Conservation (phyloP, 2,797 vertebrate species). For the Eulemur mongoz region DNA sequence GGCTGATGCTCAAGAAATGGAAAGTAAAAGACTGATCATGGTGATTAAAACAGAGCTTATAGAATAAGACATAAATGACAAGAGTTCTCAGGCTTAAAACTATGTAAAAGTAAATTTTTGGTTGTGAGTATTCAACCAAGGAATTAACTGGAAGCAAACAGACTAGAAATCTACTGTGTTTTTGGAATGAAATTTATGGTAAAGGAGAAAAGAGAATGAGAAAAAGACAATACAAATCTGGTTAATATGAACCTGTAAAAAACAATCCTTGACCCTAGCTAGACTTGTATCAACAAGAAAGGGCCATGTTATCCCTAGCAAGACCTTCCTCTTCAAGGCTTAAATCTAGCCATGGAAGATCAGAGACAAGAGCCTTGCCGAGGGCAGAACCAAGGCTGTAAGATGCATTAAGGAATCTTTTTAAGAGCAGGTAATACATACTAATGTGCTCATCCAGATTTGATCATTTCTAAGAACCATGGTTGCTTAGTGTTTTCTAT, state of each 20-base stretch:
- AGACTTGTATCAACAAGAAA: background rate
- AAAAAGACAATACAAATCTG: background rate
- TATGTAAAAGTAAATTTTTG: background rate
- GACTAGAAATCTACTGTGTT: background rate
- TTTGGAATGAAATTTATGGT: background rate
- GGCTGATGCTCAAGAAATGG: background rate
- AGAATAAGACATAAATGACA: background rate
- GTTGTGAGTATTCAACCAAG: background rate
- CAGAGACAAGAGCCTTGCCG: background rate
- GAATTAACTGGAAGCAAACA: background rate
- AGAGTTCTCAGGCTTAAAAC: background rate
- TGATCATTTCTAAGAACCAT: background rate
- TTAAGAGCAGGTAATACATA: background rate
- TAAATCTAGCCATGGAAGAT: background rate
- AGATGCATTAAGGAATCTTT: background rate
- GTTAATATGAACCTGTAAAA: background rate
- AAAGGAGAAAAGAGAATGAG: background rate
- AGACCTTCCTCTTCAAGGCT: background rate
- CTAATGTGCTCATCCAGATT: background rate
- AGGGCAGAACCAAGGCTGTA: background rate
- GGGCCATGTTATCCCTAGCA: rapidly evolving
- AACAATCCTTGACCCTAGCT: background rate
- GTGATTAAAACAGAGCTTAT: conserved; percentile 6
- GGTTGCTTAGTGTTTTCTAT: background rate
- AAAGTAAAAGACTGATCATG: background rate